Base-by-base conservation (phyloP, 2,888 invertebrate species). In the Phania funesta region DNA sequence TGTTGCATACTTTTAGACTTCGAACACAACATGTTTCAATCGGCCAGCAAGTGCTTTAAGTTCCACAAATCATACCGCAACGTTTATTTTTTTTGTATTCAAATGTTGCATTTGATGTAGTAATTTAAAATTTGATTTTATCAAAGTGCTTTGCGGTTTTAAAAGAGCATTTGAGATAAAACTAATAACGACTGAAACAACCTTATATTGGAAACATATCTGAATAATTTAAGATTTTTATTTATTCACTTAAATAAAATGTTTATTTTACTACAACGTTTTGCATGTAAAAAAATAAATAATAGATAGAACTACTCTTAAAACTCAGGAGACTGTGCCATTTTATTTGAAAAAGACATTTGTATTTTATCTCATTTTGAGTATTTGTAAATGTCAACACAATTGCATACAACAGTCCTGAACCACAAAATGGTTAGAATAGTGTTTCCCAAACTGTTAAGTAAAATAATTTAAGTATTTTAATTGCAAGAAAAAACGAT, bases 61-160 rank as follows among this genome's bases (percentile, higher is more conserved):
- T 22, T 41, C 11, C 11, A 29, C 18, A 29, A 16, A 29, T 2
- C 9, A 26, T 26, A 52, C 26, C 29, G 16, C 9, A 54, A 11
- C 18, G 18, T 13, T 35, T 20, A 13, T 5, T 3, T 5, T 38
- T 22, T 5, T 58, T 58, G 22, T 38, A 22, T 58, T 24, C 1
- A 4, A 1, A 32, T 13, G 13, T 13, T 13, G 32, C 32, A 13
- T 38, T 38, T 38, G 6, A 22, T 58, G 8, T 38, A 41, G 13
- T 41, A 41, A 24, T 24, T 16, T 56, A 35, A 11, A 22, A 58
- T 38, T 38, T 24, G 26, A 41, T 8, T 41, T 26, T 41, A 60
- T 60, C 41, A 13, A 35, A 35, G 7, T 7, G 6, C 35, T 54
- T 56, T 60, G 60, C 60, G 60, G 60, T 60, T 60, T 60, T 16